Conservation (phyloP, 1,140 invertebrate genomes). For the Hycleus phaleratus region DNA sequence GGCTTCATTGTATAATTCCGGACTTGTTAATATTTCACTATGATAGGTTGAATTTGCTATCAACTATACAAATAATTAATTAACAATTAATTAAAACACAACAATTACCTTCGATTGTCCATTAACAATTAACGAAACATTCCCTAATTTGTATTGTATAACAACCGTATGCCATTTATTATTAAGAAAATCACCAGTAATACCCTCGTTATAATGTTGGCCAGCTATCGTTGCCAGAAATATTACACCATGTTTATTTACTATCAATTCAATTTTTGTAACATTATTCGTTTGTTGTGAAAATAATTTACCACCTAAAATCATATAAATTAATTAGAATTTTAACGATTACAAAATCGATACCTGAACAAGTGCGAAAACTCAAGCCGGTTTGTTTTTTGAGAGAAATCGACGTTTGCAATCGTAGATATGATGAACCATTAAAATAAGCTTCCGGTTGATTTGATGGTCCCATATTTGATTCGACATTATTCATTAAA, state of each 20-base stretch:
- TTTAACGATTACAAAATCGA: background rate
- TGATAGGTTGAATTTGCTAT: constrained; percentile 73
- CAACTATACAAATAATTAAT: constrained; percentile 43
- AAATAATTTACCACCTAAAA: constrained; percentile 59
- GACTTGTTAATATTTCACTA: constrained; percentile 59
- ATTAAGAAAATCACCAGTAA: constrained; percentile 62
- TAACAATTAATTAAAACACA: background rate
- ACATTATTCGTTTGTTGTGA: constrained; percentile 59
- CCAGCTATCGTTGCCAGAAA: constrained; percentile 52
- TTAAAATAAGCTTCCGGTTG: constrained; percentile 73
- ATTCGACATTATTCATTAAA: no score
- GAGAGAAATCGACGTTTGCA: constrained; percentile 61
- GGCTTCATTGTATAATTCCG: constrained; percentile 52
- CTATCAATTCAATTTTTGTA: constrained; percentile 58
- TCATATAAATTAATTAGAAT: no score
- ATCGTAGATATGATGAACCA: constrained; percentile 62
- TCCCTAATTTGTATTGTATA: constrained; percentile 55
- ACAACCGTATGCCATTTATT: constrained; percentile 76
- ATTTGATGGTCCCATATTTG: constrained; percentile 41
- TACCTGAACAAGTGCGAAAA: constrained; percentile 68
- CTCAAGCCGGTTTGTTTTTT: constrained; percentile 70
- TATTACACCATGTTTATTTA: constrained; percentile 57
- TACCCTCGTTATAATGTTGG: constrained; percentile 51
- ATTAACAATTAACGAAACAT: constrained; percentile 53
- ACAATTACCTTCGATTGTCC: constrained; percentile 40